A percentile compares a stretch with the other conserved stretches of the same genome.
Conservation (phyloP, 2,113 vertebrate species). For the Calonectris borealis region DNA sequence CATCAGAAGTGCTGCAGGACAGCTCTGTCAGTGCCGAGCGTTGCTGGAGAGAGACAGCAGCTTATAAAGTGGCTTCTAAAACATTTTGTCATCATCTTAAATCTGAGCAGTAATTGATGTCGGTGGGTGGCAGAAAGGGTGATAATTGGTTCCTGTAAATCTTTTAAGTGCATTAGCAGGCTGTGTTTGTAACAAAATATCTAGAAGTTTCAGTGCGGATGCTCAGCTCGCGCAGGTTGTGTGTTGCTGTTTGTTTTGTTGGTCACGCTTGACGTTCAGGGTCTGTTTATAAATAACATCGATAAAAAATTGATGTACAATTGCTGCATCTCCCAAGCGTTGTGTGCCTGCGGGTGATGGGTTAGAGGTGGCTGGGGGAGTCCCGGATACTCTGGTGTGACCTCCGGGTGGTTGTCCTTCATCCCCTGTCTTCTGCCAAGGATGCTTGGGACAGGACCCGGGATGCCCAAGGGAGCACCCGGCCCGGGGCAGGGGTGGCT, state of each 20-base stretch:
- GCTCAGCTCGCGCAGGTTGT: not conserved
- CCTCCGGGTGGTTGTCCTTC: not conserved
- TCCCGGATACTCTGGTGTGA: not conserved
- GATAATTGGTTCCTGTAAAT: constrained; percentile 64
- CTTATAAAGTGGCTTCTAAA: constrained; percentile 41
- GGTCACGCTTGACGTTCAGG: not conserved
- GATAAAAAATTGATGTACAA: not conserved
- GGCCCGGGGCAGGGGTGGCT: not conserved
- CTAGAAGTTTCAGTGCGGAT: not conserved
- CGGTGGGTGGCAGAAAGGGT: constrained; percentile 54
- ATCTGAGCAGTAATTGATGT: constrained; percentile 62
- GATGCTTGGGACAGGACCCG: not conserved
- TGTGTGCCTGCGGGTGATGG: not conserved
- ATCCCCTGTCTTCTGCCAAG: not conserved
- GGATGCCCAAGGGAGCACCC: not conserved
- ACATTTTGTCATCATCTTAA: constrained; percentile 54
- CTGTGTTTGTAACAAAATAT: constrained; percentile 11
- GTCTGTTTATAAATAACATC: not conserved
- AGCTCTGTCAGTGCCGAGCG: not conserved
- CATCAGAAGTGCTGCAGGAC: constrained; percentile 12
- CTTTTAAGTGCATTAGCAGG: constrained; percentile 48
- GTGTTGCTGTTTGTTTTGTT: not conserved
- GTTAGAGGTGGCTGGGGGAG: not conserved
- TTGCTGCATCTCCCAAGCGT: not conserved
- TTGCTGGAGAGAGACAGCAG: not conserved